Conservation (phyloP, 2,888 invertebrate genomes). For the Acanthacorydalis orientalis region DNA sequence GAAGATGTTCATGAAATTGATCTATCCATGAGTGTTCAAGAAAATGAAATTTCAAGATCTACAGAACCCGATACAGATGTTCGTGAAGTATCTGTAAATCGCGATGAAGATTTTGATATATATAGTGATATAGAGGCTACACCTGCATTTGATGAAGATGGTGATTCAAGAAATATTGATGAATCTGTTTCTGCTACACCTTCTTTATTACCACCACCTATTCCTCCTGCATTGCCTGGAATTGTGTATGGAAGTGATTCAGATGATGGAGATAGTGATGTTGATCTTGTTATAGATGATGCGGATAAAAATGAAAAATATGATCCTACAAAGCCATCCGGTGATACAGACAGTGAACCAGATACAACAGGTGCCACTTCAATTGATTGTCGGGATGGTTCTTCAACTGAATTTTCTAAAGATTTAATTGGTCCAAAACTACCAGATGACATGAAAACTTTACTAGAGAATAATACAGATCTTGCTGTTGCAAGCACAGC, state of each 20-base stretch:
- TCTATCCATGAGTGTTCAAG: constrained; percentile 4
- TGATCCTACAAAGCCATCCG: constrained; percentile 36
- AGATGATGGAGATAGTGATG: constrained; percentile 36
- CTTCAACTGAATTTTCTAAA: constrained; percentile 10
- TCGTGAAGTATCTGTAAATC: constrained; percentile 6
- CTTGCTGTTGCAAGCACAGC: not conserved
- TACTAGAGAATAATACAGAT: constrained; percentile 4
- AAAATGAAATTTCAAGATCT: constrained; percentile 4
- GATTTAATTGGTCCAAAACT: constrained; percentile 5
- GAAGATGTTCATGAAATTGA: not conserved
- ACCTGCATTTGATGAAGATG: constrained; percentile 21
- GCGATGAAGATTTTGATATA: constrained; percentile 36
- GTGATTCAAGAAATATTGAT: constrained; percentile 14
- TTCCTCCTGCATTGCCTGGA: constrained; percentile 22
- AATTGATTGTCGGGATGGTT: constrained; percentile 13
- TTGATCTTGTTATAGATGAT: constrained; percentile 38
- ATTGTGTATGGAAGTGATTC: constrained; percentile 26
- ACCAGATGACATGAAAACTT: constrained; percentile 4
- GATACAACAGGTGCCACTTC: constrained; percentile 6
- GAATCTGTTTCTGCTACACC: constrained; percentile 10
- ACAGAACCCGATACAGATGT: constrained; percentile 4
- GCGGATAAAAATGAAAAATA: constrained; percentile 31
- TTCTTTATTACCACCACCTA: constrained; percentile 25
- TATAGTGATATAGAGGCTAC: constrained; percentile 42
- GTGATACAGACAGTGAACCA: constrained; percentile 16